Conservation (phyloP, 2,888 invertebrate species). For the Gonocerus acuteangulatus region DNA sequence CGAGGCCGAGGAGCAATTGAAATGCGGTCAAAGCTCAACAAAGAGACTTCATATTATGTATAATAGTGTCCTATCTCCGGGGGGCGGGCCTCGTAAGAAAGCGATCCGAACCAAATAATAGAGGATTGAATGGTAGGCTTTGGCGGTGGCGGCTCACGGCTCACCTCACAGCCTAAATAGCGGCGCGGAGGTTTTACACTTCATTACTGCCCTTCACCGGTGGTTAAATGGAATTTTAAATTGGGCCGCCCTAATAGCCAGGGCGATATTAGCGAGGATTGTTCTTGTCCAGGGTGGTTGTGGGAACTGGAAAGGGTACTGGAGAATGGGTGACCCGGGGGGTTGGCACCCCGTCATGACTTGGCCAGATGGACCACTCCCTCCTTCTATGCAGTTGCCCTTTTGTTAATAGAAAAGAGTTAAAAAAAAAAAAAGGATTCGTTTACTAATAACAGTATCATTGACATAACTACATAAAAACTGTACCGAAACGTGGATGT, state of each 20-base stretch:
- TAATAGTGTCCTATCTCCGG: no score
- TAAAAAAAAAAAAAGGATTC: no score
- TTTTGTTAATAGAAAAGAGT: no score
- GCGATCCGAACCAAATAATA: not conserved
- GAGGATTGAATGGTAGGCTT: not conserved
- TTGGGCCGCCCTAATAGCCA: constrained; percentile 21
- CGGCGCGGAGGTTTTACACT: constrained; percentile 17
- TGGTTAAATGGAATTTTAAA: constrained; percentile 25
- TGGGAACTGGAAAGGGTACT: constrained; percentile 15
- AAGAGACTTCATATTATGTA: no score
- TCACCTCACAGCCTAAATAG: constrained; percentile 10
- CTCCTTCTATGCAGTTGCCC: no score
- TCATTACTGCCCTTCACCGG: constrained; percentile 18
- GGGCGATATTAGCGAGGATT: constrained; percentile 14
- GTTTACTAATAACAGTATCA: no score
- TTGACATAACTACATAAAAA: no score
- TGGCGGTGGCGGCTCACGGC: constrained; percentile 11
- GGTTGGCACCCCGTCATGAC: constrained; percentile 4
- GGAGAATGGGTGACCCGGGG: constrained; percentile 5
- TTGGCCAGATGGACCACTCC: not conserved
- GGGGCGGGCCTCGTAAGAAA: no score
- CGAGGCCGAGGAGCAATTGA: no score
- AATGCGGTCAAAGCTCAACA: no score
- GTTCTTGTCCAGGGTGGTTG: constrained; percentile 4
- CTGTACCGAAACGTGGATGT: no score